Evolutionary conservation across 2,797 vertebrate genomes (phyloP).

Genomic region (Glossophaga mutica): DNA sequence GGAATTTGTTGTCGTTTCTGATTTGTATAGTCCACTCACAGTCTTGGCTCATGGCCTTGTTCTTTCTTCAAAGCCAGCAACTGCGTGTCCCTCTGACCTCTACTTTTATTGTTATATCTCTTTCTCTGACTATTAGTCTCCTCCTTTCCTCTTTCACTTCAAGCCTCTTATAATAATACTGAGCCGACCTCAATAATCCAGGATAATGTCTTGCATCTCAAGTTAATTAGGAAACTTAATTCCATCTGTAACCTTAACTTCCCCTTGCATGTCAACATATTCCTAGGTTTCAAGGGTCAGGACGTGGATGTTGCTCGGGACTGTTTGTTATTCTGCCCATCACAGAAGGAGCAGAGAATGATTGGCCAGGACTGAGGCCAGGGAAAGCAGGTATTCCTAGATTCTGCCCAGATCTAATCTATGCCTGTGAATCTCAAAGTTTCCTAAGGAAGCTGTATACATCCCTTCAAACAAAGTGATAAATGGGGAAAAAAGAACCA

Average conservation of each 20-base stretch:
- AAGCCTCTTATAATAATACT: background rate
- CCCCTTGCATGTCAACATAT: background rate
- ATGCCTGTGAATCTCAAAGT: background rate
- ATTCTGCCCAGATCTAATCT: background rate
- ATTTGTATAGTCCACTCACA: background rate
- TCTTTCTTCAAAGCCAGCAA: background rate
- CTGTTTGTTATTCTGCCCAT: background rate
- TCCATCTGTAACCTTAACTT: background rate
- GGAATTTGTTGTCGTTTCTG: background rate
- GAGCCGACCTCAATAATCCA: background rate
- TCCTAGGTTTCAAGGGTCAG: background rate
- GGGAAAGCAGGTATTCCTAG: background rate
- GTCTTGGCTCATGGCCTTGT: background rate
- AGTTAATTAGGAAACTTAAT: background rate
- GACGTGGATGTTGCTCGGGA: background rate
- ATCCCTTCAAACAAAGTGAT: background rate
- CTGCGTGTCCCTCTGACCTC: background rate
- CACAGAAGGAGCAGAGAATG: background rate
- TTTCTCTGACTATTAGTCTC: background rate
- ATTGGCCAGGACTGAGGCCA: background rate
- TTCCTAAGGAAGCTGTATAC: background rate
- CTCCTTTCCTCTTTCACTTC: background rate
- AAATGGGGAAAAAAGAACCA: background rate
- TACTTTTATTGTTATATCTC: background rate
- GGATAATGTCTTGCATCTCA: background rate